Conservation (phyloP, 1,140 invertebrate species). For the Trichomalopsis sarcophagae region DNA sequence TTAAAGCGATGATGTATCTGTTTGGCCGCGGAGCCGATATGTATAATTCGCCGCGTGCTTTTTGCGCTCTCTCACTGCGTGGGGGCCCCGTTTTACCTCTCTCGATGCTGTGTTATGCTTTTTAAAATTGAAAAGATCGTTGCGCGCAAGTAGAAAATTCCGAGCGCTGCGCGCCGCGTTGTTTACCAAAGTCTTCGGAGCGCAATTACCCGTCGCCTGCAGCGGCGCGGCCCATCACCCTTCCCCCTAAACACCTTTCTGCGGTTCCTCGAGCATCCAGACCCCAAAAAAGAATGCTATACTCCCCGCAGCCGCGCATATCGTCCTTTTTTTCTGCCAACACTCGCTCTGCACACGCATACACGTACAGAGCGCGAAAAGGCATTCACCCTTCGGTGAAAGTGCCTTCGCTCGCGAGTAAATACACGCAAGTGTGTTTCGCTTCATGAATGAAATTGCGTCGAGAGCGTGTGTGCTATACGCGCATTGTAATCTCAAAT, state of each 20-base stretch:
- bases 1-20: slow-evolving; percentile 43
- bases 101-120: no score
- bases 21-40: slow-evolving; percentile 6
- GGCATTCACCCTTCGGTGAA: slow-evolving; percentile 66
- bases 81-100: no score
- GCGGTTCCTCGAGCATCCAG: background rate
- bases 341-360: slow-evolving; percentile 44
- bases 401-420: slow-evolving; percentile 58
- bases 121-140: no score
- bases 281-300: background rate
- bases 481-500: background rate
- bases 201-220: no score
- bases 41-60: background rate
- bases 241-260: background rate
- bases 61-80: background rate
- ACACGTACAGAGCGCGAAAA: slow-evolving; percentile 58
- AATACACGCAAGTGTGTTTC: background rate
- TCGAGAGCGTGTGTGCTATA: background rate
- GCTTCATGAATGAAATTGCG: background rate
- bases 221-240: no score
- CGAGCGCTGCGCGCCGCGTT: no score
- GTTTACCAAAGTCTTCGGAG: no score
- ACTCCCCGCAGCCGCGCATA: background rate
- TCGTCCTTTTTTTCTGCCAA: slow-evolving; percentile 26
- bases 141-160: no score